Conservation (phyloP, 2,113 vertebrate genomes). For the Corvus hawaiiensis region DNA sequence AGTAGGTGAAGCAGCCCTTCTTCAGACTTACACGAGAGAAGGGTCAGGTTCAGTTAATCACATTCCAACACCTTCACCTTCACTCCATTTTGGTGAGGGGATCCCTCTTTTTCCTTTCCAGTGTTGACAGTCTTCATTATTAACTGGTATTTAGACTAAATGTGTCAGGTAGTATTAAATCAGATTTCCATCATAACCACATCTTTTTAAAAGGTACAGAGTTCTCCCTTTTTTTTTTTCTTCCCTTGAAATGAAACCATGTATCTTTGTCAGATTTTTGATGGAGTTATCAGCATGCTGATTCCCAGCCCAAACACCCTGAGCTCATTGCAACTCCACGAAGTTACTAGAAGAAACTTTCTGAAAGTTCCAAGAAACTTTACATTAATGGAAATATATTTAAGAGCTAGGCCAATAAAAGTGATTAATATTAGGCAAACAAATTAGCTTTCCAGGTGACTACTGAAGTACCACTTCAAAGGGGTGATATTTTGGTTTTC, state of each 20-base stretch:
- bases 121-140: not conserved
- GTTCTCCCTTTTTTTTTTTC: not conserved
- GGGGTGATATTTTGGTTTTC: not conserved
- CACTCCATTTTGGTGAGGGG: not conserved
- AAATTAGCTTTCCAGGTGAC: not conserved
- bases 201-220: not conserved
- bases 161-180: not conserved
- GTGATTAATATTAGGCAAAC: not conserved
- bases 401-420: not conserved
- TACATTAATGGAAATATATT: fast-evolving
- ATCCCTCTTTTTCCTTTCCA: not conserved
- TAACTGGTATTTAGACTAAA: not conserved
- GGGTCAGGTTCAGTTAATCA: not conserved
- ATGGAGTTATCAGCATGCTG: not conserved
- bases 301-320: not conserved
- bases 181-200: not conserved
- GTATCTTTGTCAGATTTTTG: not conserved
- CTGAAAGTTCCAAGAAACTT: not conserved
- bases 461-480: not conserved
- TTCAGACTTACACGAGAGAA: not conserved
- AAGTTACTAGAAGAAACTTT: not conserved
- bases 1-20: not conserved
- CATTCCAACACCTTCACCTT: not conserved
- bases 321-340: not conserved
- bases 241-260: not conserved